phyloP scores from a whole-genome alignment of 35 echinoderm and acorn worm species.

The Holothuria glaberrima region DNA sequence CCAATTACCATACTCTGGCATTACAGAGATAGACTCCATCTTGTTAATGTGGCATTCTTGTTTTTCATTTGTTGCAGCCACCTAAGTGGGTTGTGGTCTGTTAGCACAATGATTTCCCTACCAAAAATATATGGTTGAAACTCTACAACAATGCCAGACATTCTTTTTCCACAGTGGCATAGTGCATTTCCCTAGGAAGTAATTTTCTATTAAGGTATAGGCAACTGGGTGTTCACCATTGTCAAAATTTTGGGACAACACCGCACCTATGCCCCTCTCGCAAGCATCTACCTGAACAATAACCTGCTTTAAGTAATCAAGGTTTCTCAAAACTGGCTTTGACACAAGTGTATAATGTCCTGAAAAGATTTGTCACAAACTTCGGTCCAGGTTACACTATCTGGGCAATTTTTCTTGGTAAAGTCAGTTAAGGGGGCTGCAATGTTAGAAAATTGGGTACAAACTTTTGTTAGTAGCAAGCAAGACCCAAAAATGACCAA shows the following conservation, averaged over 20 bases:
- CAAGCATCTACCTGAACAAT: conserved; percentile 44
- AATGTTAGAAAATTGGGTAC: conserved; percentile 59
- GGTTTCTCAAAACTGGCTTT: conserved; percentile 19
- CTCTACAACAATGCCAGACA: conserved; percentile 57
- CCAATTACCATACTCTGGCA: background rate
- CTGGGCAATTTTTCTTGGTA: too few species aligned
- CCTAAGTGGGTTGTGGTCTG: conserved; percentile 50
- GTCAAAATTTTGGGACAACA: conserved; percentile 25
- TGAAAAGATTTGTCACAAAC: background rate
- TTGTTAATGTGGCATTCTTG: conserved; percentile 30
- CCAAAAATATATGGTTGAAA: conserved; percentile 55
- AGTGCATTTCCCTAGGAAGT: conserved; percentile 1
- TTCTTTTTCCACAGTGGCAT: conserved; percentile 59
- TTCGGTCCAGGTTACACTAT: too few species aligned
- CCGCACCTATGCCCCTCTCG: conserved; percentile 13
- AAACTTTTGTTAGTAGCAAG: conserved; percentile 70
- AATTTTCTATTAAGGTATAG: conserved; percentile 31
- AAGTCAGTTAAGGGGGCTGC: conserved; percentile 60
- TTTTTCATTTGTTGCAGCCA: conserved; percentile 54
- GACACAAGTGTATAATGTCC: background rate
- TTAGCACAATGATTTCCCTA: conserved; percentile 41
- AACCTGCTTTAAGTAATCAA: conserved; percentile 1
- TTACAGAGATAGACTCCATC: conserved; percentile 21
- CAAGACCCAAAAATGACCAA: conserved; percentile 60
- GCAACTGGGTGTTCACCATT: conserved; percentile 4